These are phyloP conservation scores for Rhizomys pruinosus DNA, from an alignment of 2,113 vertebrate genomes.

Conservation along the genomic window DNA sequence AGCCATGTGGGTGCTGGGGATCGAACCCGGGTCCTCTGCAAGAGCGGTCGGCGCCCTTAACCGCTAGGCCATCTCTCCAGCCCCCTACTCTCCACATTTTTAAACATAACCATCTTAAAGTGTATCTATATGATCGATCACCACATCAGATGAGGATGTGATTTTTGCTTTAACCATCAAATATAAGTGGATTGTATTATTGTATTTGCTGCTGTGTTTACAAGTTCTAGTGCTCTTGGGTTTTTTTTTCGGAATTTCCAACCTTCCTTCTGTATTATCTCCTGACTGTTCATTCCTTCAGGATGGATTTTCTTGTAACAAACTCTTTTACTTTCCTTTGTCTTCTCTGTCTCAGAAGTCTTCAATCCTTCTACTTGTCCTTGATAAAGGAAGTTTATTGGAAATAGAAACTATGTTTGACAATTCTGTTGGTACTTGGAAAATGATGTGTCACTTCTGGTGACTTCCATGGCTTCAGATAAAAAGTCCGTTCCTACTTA, in stretches of 20 bases:
- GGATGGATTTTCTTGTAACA: not conserved
- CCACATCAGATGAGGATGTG: not conserved
- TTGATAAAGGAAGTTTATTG: too few species aligned
- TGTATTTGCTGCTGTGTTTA: not conserved
- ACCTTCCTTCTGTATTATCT: not conserved
- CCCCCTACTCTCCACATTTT: not conserved
- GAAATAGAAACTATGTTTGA: too few species aligned
- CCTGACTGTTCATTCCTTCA: not conserved
- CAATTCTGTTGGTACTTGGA: not conserved
- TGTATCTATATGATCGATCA: not conserved
- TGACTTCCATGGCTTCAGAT: not conserved
- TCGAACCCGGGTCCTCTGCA: too few species aligned
- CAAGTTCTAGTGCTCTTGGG: not conserved
- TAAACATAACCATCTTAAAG: not conserved
- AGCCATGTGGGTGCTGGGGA: too few species aligned
- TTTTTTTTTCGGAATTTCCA: not conserved
- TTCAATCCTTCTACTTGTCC: not conserved
- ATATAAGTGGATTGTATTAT: slow-evolving; percentile 6
- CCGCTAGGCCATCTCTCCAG: too few species aligned
- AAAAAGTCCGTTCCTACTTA: not conserved
- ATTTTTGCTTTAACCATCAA: not conserved
- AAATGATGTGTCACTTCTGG: not conserved
- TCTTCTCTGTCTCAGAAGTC: not conserved
- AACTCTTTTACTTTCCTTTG: not conserved
- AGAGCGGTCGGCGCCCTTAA: too few species aligned